These are phyloP conservation scores for Scleropages formosus DNA, from an alignment of 2,797 vertebrate genomes.

Conservation along the genomic window DNA sequence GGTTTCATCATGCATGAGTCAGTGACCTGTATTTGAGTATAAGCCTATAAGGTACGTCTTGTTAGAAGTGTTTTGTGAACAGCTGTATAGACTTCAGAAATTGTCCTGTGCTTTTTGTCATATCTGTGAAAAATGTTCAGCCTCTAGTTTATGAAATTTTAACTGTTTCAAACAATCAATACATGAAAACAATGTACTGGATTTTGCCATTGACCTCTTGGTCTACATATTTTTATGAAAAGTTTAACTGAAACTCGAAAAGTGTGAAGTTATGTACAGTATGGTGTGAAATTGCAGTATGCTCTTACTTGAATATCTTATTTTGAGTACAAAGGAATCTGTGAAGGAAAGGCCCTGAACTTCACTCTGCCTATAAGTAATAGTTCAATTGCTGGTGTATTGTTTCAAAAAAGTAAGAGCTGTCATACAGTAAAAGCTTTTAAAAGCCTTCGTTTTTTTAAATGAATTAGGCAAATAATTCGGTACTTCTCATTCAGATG, in stretches of 20 bases:
- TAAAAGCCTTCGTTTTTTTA: no score
- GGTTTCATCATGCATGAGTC: neutral
- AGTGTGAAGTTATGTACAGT: conserved; percentile 1
- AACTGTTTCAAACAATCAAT: neutral
- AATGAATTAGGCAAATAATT: no score
- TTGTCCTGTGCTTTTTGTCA: neutral
- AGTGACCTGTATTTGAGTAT: neutral
- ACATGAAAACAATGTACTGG: neutral
- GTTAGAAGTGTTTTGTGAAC: neutral
- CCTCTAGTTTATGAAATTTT: neutral
- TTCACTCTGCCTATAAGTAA: no score
- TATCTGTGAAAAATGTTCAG: neutral
- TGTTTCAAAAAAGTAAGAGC: no score
- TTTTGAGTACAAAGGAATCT: no score
- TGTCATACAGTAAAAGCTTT: no score
- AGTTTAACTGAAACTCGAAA: neutral
- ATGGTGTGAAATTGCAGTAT: neutral
- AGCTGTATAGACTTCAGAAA: neutral
- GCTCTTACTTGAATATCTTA: neutral
- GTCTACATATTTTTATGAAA: neutral
- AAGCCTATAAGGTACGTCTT: neutral
- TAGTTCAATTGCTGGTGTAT: no score
- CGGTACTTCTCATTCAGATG: no score
- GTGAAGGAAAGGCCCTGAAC: no score
- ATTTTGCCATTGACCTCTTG: neutral